Conservation (phyloP, 2,888 invertebrate species). For the Drosophila seclusa region DNA sequence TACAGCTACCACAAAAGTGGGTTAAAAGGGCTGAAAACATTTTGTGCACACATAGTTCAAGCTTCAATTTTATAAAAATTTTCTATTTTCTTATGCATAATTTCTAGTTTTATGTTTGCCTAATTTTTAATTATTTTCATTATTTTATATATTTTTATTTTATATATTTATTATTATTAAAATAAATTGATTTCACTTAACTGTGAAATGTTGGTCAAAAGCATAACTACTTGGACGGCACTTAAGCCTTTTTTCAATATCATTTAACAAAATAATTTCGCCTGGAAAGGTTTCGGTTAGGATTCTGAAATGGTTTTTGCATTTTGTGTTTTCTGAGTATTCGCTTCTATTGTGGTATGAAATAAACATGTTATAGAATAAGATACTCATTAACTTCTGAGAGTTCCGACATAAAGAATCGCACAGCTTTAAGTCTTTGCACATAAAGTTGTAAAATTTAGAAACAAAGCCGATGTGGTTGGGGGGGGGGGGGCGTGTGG, state of each 20-base stretch:
- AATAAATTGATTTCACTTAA: no score
- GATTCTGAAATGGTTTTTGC: neutral
- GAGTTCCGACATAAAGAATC: neutral
- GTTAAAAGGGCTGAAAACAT: neutral
- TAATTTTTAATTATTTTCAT: no score
- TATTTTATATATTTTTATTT: neutral
- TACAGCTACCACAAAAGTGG: neutral
- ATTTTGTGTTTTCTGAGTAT: neutral
- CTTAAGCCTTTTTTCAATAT: neutral
- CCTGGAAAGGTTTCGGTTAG: neutral
- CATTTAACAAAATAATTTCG: no score
- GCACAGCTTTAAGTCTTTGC: neutral
- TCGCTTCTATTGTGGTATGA: neutral
- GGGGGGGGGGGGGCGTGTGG: no score
- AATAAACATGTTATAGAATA: neutral
- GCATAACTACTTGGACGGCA: neutral
- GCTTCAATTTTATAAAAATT: neutral
- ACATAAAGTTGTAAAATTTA: slow-evolving; percentile 23
- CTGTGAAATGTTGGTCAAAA: neutral
- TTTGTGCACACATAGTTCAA: neutral
- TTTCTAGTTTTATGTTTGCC: neutral
- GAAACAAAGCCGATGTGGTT: neutral
- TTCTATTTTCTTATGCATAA: neutral
- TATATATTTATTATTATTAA: neutral
- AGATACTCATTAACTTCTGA: neutral